Percentiles rank a stretch among this genome's conserved stretches.
Evolutionary conservation across 2,113 vertebrate species (phyloP).

Genomic region (Tragelaphus imberbis): DNA sequence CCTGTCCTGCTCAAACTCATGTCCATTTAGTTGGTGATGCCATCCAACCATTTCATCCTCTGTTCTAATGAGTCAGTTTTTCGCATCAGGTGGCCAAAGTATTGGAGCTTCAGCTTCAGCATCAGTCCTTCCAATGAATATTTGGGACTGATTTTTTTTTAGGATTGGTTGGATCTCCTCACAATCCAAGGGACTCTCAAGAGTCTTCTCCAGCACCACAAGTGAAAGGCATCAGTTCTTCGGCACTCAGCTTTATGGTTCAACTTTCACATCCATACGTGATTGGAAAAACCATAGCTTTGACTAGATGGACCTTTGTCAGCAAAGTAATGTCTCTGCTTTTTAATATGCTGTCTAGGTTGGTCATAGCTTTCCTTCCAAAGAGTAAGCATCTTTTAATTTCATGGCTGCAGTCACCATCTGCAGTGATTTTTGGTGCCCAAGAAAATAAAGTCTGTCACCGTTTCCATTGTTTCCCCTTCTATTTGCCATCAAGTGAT

Average conservation of each 20-base stretch:
- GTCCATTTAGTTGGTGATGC: accelerated
- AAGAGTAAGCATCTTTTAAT: not conserved
- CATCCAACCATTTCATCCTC: not conserved
- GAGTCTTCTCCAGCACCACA: not conserved
- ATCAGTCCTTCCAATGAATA: not conserved
- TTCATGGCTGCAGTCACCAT: not conserved
- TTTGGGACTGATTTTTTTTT: not conserved
- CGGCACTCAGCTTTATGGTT: not conserved
- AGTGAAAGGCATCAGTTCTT: not conserved
- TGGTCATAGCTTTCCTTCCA: not conserved
- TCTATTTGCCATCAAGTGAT: not conserved
- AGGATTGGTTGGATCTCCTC: not conserved
- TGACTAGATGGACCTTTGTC: not conserved
- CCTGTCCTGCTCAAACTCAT: not conserved
- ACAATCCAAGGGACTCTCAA: not conserved
- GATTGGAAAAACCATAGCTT: not conserved
- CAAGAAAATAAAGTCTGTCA: not conserved
- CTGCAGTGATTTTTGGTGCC: not conserved
- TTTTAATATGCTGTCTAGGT: not conserved
- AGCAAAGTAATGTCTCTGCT: not conserved
- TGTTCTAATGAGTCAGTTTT: not conserved
- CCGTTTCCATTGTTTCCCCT: not conserved
- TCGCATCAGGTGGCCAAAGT: not conserved
- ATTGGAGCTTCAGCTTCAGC: not conserved
- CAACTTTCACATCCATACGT: not conserved